Evolutionary conservation across 1,140 invertebrate genomes (phyloP).

Genomic region (Hestina assimilis): DNA sequence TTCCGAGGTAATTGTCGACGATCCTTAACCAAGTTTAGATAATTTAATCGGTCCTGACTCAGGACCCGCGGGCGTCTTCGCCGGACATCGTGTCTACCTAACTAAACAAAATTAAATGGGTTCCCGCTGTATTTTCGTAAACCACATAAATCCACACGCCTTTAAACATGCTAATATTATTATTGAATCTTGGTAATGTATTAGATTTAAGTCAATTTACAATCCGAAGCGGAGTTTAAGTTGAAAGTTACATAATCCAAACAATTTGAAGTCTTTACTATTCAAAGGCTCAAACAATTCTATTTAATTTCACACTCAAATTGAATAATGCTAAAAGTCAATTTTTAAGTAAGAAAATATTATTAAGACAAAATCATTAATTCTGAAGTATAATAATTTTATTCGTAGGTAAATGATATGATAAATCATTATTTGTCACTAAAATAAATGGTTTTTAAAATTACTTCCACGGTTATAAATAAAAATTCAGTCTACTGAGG

Average conservation of each 20-base stretch:
- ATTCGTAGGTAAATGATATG: neutral
- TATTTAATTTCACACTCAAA: too few species aligned
- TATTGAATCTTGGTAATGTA: too few species aligned
- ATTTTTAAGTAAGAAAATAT: too few species aligned
- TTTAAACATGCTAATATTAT: neutral
- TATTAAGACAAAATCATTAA: too few species aligned
- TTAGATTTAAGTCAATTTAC: too few species aligned
- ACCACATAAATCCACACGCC: neutral
- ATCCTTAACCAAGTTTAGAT: conserved; percentile 38
- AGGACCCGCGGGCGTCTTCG: conserved; percentile 14
- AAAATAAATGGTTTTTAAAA: neutral
- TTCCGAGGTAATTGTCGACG: conserved; percentile 32
- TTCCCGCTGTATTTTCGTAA: conserved; percentile 2
- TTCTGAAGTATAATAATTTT: too few species aligned
- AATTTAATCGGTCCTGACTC: conserved; percentile 38
- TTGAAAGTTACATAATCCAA: too few species aligned
- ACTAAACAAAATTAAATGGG: conserved; percentile 17
- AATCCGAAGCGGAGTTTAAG: too few species aligned
- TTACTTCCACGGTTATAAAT: conserved; percentile 2
- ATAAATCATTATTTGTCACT: neutral
- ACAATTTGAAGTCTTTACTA: too few species aligned
- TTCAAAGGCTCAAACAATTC: too few species aligned
- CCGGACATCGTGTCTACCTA: conserved; percentile 16
- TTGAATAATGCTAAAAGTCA: too few species aligned
- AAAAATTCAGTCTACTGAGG: conserved; percentile 14